A percentile compares a stretch with the other conserved stretches of the same genome.
Conservation (phyloP, 2,888 invertebrate genomes). For the Apodemia zela region DNA sequence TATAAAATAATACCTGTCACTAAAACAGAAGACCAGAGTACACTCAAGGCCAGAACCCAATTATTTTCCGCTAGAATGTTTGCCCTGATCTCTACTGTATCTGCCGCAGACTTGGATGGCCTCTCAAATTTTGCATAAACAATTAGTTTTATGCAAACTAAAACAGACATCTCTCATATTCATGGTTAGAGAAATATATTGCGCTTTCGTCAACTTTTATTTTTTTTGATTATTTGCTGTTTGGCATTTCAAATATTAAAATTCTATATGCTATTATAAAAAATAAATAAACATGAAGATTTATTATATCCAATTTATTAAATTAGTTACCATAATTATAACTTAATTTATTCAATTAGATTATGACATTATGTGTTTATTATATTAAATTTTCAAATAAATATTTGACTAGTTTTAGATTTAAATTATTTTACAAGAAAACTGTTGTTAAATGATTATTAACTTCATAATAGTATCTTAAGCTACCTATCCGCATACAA, state of each 20-base stretch:
- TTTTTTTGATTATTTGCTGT: not conserved
- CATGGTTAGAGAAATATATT: constrained; percentile 24
- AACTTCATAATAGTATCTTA: no score
- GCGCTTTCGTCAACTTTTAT: constrained; percentile 20
- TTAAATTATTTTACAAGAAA: no score
- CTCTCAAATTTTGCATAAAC: constrained; percentile 75
- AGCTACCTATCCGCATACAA: no score
- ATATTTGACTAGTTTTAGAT: no score
- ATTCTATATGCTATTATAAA: no score
- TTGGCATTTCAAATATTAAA: not conserved
- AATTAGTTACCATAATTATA: no score
- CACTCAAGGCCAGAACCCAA: constrained; percentile 48
- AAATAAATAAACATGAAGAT: no score
- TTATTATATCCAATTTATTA: no score
- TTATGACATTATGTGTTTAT: no score
- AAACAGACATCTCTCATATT: constrained; percentile 51
- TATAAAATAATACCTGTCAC: constrained; percentile 12
- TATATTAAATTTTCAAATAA: no score
- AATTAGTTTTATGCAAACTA: constrained; percentile 72
- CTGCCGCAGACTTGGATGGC: constrained; percentile 68
- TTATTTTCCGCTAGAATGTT: constrained; percentile 58
- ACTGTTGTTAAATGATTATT: no score
- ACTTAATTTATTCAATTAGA: no score
- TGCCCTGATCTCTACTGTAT: constrained; percentile 58
- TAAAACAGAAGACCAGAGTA: constrained; percentile 34